phyloP scores from a whole-genome alignment of 2,113 vertebrate genomes.

The Rhinopithecus roxellana region DNA sequence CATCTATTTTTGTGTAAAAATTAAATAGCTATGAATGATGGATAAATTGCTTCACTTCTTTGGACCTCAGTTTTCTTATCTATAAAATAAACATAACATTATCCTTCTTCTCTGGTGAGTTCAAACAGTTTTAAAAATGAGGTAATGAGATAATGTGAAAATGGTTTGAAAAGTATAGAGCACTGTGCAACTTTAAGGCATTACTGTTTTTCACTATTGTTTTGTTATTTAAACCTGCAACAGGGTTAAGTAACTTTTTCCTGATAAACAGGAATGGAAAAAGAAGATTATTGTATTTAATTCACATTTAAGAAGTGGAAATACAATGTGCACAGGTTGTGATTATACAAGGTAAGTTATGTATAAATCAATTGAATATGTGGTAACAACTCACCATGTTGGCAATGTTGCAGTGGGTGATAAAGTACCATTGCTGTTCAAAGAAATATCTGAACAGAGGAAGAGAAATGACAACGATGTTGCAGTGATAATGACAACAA shows the following conservation, averaged over 20 bases:
- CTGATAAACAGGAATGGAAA: neutral
- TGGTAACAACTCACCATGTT: neutral
- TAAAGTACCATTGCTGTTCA: neutral
- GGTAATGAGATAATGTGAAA: neutral
- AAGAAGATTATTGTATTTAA: neutral
- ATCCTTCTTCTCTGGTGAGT: neutral
- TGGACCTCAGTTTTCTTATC: slow-evolving; percentile 18
- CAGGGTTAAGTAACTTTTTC: neutral
- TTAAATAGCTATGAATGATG: neutral
- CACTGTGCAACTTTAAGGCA: neutral
- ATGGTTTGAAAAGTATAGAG: neutral
- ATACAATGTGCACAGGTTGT: neutral
- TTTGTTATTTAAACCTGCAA: neutral
- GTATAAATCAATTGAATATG: neutral
- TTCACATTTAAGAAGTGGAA: slow-evolving; percentile 26
- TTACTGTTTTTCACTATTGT: neutral
- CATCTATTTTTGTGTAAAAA: neutral
- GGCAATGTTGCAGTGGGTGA: neutral
- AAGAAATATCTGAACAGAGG: neutral
- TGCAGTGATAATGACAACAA: neutral
- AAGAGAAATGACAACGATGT: neutral
- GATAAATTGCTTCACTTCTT: neutral
- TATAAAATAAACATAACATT: neutral
- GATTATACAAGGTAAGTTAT: neutral
- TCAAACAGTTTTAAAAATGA: slow-evolving; percentile 1